Evolutionary conservation across 2,113 vertebrate species (phyloP), one percentile per base, ranked within the genome.

Genomic region (Lichenostomus cassidix): DNA sequence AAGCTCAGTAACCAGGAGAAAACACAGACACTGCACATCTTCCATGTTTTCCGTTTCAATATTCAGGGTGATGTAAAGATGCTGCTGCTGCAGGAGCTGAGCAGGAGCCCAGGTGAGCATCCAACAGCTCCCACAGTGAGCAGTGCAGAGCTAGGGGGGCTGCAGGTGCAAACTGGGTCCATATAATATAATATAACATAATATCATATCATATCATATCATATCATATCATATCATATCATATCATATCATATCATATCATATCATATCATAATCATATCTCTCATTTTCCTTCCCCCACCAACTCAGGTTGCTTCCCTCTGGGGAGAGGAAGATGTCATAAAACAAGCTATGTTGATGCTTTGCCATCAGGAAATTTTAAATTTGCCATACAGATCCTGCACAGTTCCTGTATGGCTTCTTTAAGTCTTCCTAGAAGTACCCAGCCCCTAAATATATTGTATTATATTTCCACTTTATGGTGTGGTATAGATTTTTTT

Each of bases 401-500:
- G 23, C 82, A 82, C 47, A n/a, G 68, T 15, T 90, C 79, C 89
- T 93, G 7, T 16, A 92, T 14, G 35, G 56, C 58, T 90, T 90
- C 64, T 33, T 74, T 67, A 87, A 83, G 64, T 35, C 91, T 75
- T 92, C 80, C 22, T 2, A 52, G 92, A 81, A n/a, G 56, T 37
- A 87, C 29, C 69, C n/a, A 71, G 73, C 12, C 86, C 71, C 64
- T 74, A 92, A 78, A 87, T 88, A 81, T 52, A 77, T 59, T 69
- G 70, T 15, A 76, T 68, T 79, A 47, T 92, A 90, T 70, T 96
- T 84, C 80, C 74, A 67, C 56, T 96, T 95, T 87, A 93, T 65
- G 56, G 69, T 0, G 20, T 24, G 86, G 76, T 84, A 67, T 89
- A 78, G 89, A 67, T 93, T 92, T 96, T 46, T 92, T 83, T 92